These are phyloP conservation scores for Agapornis canus DNA, from an alignment of 2,797 vertebrate genomes.

Conservation along the genomic window DNA sequence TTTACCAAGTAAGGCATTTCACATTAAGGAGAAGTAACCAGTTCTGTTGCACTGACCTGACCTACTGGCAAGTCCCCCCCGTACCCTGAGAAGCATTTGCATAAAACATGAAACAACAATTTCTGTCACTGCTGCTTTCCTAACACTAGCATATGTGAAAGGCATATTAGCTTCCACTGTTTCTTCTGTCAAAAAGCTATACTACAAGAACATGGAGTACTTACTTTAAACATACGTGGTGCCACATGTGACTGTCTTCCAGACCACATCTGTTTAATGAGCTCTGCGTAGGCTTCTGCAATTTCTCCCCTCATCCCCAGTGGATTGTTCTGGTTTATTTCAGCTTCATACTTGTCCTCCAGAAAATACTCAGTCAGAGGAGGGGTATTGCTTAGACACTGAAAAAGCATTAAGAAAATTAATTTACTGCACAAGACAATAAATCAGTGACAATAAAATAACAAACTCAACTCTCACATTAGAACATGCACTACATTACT, in stretches of 20 bases:
- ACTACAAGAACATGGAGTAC: background rate
- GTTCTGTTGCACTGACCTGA: background rate
- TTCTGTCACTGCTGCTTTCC: background rate
- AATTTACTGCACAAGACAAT: background rate
- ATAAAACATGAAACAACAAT: background rate
- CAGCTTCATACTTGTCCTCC: slow-evolving; percentile 91
- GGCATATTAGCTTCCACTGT: background rate
- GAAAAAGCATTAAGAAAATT: background rate
- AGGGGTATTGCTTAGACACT: slow-evolving; percentile 96
- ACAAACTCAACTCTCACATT: background rate
- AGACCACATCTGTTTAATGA: slow-evolving; percentile 97
- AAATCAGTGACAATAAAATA: background rate
- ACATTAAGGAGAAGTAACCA: background rate
- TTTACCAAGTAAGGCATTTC: background rate
- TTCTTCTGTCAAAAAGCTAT: background rate
- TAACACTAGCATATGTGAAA: background rate
- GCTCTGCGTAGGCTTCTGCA: slow-evolving; percentile 93
- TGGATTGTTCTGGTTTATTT: slow-evolving; percentile 95
- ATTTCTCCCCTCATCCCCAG: slow-evolving; percentile 97
- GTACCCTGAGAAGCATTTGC: background rate
- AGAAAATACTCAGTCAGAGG: slow-evolving; percentile 94
- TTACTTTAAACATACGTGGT: slow-evolving; percentile 94
- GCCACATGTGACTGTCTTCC: slow-evolving; percentile 91
- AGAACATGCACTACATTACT: background rate
- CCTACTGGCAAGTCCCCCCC: background rate